Base-by-base conservation (phyloP, 2,113 vertebrate species). In the Riparia riparia region DNA sequence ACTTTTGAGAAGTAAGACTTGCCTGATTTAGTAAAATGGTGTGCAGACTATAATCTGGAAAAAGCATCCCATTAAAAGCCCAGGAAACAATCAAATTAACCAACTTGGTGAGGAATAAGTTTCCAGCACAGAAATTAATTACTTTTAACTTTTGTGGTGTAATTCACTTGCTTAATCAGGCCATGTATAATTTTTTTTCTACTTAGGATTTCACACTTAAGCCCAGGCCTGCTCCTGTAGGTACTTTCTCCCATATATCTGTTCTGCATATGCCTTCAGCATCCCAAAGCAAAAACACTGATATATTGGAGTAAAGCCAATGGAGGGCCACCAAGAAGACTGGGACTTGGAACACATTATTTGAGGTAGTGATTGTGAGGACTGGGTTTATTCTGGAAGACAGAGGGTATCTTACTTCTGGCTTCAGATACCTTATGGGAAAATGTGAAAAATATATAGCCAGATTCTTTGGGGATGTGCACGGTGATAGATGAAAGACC, bases 251-350 rank as follows among this genome's bases (percentile, higher is more conserved):
- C 37, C 17, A 17, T 41, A 29, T 47, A 4, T 76, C 13, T 79
- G 16, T 66, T n/a, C 11, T 45, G 15, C 0, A 1, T 25, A 39
- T 0, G 0, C 15, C 34, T 91, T 58, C 12, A 45, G 34, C 32
- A 64, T 50, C 44, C 17, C 70, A 42, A 82, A 85, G 25, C 2
- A 88, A 87, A 93, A 63, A 4, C 3, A 18, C 2, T 17, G 14
- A 49, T 57, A 1, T 37, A 15, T 16, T n/a, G 28, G 41, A 86
- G 8, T 25, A 24, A 87, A 72, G 60, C 12, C 17, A 66, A 2
- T n/a, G 34, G 28, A 89, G 53, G 11, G 13, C 47, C 56, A 66
- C 5, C 14, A 63, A 58, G 25, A 31, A 4, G 29, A 32, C 0
- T 54, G 8, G 34, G 14, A 61, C 15, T 50, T 5, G 0, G 20